Conservation (phyloP, 2,113 vertebrate genomes). For the Condylura cristata region DNA sequence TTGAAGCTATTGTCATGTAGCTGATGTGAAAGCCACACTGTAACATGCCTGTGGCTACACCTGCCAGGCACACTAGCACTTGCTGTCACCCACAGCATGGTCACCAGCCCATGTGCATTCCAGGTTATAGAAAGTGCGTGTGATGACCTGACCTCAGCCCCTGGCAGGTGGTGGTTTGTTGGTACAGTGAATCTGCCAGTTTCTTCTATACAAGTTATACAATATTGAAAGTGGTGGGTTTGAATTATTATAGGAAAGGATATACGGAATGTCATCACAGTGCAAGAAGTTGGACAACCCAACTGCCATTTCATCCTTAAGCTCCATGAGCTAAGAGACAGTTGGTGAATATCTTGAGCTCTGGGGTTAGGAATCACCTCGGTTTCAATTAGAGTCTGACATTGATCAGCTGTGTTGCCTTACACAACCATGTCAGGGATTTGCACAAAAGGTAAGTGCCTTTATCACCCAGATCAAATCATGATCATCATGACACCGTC, state of each 20-base stretch:
- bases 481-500: neutral
- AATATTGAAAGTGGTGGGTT: neutral
- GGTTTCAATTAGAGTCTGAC: neutral
- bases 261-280: neutral
- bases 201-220: neutral
- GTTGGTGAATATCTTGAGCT: neutral
- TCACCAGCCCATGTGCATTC: neutral
- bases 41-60: slow-evolving; percentile 54
- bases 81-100: slow-evolving; percentile 16
- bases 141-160: neutral
- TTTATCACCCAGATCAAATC: neutral
- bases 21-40: slow-evolving; percentile 67
- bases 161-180: neutral
- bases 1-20: slow-evolving; percentile 79
- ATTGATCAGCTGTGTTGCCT: neutral
- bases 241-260: neutral
- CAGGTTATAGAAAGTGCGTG: neutral
- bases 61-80: slow-evolving; percentile 49
- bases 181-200: neutral
- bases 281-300: neutral
- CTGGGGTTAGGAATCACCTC: neutral
- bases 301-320: neutral
- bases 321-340: neutral
- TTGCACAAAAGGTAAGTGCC: neutral
- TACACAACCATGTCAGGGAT: neutral